Evolutionary conservation across 92 coral and sea anemone species (phyloP).

Genomic region (Epizoanthus rinbou): DNA sequence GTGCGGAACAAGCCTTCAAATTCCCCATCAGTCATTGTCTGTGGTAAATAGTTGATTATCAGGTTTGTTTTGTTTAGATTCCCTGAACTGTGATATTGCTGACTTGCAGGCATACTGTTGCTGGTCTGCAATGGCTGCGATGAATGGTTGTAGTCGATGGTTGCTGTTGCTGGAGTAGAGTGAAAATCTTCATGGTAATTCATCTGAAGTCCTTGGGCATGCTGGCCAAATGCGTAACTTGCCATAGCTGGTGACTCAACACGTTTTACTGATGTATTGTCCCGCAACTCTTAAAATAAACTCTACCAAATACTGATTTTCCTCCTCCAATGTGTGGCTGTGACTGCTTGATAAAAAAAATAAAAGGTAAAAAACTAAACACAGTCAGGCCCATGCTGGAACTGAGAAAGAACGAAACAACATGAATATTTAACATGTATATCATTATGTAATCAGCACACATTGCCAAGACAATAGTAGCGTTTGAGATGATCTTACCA

Average conservation of each 20-base stretch:
- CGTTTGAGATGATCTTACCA: no score
- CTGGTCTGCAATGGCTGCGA: conserved; percentile 7
- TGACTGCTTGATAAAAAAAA: background rate
- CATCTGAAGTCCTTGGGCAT: conserved; percentile 34
- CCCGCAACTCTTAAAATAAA: background rate
- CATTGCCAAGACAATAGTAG: no score
- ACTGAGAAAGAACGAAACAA: background rate
- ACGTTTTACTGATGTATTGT: background rate
- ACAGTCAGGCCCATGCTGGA: background rate
- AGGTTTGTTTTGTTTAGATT: conserved; percentile 69
- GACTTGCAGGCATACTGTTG: background rate
- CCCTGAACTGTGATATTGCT: background rate
- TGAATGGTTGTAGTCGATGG: conserved; percentile 29
- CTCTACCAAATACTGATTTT: background rate
- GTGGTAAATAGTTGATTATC: conserved; percentile 81
- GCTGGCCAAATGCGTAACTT: conserved; percentile 6
- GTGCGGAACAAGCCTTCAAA: conserved; percentile 68
- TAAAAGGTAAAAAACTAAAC: background rate
- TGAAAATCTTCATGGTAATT: conserved; percentile 16
- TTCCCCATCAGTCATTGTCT: conserved; percentile 66
- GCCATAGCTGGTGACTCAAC: conserved; percentile 6
- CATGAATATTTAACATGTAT: no score
- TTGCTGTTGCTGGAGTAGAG: conserved; percentile 3
- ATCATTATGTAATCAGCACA: no score
- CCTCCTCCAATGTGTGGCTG: background rate